Conservation (phyloP, 2,888 invertebrate species). For the Cosmorhoe ocellata region DNA sequence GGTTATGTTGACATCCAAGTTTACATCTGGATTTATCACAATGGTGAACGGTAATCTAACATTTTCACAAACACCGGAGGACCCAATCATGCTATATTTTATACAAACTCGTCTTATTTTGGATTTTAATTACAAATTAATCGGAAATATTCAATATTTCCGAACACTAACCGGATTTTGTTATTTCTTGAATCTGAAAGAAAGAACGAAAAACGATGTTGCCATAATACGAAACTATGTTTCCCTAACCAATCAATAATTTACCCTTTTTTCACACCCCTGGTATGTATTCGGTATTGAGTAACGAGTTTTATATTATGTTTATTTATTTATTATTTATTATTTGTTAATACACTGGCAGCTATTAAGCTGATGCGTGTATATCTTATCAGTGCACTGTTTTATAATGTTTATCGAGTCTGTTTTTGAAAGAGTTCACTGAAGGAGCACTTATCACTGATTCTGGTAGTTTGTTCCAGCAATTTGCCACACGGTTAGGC, state of each 20-base stretch:
- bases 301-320: too few relatives aligned
- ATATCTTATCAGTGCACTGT: too few relatives aligned
- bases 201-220: slow-evolving; percentile 61
- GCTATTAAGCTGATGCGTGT: too few relatives aligned
- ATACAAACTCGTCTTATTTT: slow-evolving; percentile 45
- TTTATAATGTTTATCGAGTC: too few relatives aligned
- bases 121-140: slow-evolving; percentile 22
- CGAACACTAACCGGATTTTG: slow-evolving; percentile 69
- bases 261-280: too few relatives aligned
- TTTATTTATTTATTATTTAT: too few relatives aligned
- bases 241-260: background rate
- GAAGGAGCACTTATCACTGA: too few relatives aligned
- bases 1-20: slow-evolving; percentile 77
- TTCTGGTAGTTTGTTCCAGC: too few relatives aligned
- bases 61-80: slow-evolving; percentile 28
- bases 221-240: slow-evolving; percentile 38
- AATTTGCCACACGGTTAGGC: too few relatives aligned
- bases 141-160: slow-evolving; percentile 40
- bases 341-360: too few relatives aligned
- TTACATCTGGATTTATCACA: slow-evolving; percentile 62
- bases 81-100: slow-evolving; percentile 24
- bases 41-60: slow-evolving; percentile 46
- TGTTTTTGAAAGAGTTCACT: too few relatives aligned
- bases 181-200: slow-evolving; percentile 67
- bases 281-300: too few relatives aligned